phyloP scores from a whole-genome alignment of 2,888 invertebrate species.

The Lacanobia wlatinum region DNA sequence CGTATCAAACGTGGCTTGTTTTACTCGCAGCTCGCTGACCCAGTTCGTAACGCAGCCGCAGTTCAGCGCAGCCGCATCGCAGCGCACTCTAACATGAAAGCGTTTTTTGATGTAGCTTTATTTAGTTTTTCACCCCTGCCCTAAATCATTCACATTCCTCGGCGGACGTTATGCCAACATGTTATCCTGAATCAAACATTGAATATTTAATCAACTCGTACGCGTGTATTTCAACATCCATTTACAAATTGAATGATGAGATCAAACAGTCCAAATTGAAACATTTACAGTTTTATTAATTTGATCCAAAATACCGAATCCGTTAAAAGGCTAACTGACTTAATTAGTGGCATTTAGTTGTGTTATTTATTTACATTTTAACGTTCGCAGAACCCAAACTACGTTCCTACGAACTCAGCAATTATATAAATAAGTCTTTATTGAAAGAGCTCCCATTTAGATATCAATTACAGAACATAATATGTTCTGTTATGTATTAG shows the following conservation, averaged over 20 bases:
- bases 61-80: conserved; percentile 53
- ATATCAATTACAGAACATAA: conserved; percentile 19
- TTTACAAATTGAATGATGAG: conserved; percentile 28
- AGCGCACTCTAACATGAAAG: conserved; percentile 51
- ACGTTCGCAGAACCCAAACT: conserved; percentile 11
- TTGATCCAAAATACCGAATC: not conserved
- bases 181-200: conserved; percentile 11
- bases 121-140: conserved; percentile 44
- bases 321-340: conserved; percentile 4
- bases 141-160: conserved; percentile 50
- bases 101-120: conserved; percentile 47
- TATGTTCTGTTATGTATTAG: conserved; percentile 10
- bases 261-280: conserved; percentile 4
- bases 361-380: conserved; percentile 35
- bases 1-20: conserved; percentile 67
- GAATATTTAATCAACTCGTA: conserved; percentile 6
- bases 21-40: conserved; percentile 79
- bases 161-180: conserved; percentile 9
- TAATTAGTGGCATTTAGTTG: conserved; percentile 17
- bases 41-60: conserved; percentile 74
- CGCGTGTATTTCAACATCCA: not conserved
- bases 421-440: conserved; percentile 1
- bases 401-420: conserved; percentile 5
- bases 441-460: conserved; percentile 1
- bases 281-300: conserved; percentile 22